Evolutionary conservation across 1,140 invertebrate species (phyloP).

Genomic region (Druon quercuslanigerum): DNA sequence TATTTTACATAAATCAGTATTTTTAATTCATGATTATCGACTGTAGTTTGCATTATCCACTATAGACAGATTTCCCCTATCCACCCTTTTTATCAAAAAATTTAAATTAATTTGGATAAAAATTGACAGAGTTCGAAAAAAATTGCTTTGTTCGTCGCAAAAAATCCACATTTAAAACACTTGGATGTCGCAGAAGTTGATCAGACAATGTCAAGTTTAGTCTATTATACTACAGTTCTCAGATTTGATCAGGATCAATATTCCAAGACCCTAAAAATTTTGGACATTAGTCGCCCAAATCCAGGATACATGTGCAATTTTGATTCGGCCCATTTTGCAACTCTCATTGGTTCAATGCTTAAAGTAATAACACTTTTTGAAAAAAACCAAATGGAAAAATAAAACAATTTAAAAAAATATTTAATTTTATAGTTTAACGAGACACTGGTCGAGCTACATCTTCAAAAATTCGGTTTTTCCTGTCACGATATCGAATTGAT

Average conservation of each 20-base stretch:
- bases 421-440: slow-evolving; percentile 62
- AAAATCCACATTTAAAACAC: slow-evolving; percentile 71
- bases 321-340: slow-evolving; percentile 60
- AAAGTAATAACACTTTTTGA: slow-evolving; percentile 53
- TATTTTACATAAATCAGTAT: no score
- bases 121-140: slow-evolving; percentile 69
- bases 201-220: slow-evolving; percentile 74
- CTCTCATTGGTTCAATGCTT: slow-evolving; percentile 60
- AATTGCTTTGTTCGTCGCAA: slow-evolving; percentile 71
- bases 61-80: no score
- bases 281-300: slow-evolving; percentile 77
- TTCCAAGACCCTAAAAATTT: slow-evolving; percentile 71
- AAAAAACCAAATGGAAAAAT: not conserved
- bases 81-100: no score
- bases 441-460: slow-evolving; percentile 75
- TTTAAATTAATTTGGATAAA: slow-evolving; percentile 32
- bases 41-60: no score
- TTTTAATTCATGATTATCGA: no score
- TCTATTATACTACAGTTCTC: slow-evolving; percentile 71
- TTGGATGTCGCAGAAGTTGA: slow-evolving; percentile 77
- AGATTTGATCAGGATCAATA: slow-evolving; percentile 62
- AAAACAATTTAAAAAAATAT: no score
- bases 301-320: slow-evolving; percentile 62
- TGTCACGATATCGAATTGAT: slow-evolving; percentile 78
- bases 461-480: slow-evolving; percentile 78